A percentile compares a stretch with the other conserved stretches of the same genome.
These are phyloP conservation scores for Atta texana DNA, from an alignment of 1,140 invertebrate genomes.

Conservation along the genomic window DNA sequence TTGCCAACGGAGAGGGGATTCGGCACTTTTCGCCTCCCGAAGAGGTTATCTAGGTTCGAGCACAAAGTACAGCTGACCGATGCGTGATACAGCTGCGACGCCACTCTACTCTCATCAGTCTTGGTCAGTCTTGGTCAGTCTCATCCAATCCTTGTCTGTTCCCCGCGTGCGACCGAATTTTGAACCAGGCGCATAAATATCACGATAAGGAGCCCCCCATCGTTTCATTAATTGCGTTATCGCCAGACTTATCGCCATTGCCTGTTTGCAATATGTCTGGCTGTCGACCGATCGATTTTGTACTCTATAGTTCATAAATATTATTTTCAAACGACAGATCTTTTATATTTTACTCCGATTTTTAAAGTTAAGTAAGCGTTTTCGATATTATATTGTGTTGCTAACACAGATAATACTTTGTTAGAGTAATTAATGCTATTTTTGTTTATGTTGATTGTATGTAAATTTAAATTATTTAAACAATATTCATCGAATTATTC, in stretches of 20 bases:
- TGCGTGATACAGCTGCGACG: conserved; percentile 74
- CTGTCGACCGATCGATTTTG: neutral
- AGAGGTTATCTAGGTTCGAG: conserved; percentile 83
- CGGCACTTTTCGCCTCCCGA: neutral
- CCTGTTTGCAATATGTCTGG: conserved; percentile 13
- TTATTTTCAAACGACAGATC: too few species aligned
- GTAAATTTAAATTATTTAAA: too few species aligned
- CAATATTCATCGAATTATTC: too few species aligned
- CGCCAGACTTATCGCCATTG: neutral
- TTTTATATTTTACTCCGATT: too few species aligned
- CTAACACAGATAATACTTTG: too few species aligned
- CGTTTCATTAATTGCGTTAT: neutral
- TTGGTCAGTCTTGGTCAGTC: neutral
- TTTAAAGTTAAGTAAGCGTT: too few species aligned
- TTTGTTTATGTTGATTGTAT: too few species aligned
- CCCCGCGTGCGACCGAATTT: conserved; percentile 36
- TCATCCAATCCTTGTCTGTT: neutral
- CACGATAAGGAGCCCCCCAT: neutral
- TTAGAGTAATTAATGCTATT: too few species aligned
- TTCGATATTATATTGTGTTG: too few species aligned
- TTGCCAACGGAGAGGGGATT: conserved; percentile 20
- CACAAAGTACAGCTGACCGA: conserved; percentile 83
- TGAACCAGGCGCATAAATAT: conserved; percentile 50
- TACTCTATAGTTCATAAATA: too few species aligned
- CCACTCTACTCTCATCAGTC: conserved; percentile 17